Conservation (phyloP, 2,888 invertebrate species). For the Nebria salina region DNA sequence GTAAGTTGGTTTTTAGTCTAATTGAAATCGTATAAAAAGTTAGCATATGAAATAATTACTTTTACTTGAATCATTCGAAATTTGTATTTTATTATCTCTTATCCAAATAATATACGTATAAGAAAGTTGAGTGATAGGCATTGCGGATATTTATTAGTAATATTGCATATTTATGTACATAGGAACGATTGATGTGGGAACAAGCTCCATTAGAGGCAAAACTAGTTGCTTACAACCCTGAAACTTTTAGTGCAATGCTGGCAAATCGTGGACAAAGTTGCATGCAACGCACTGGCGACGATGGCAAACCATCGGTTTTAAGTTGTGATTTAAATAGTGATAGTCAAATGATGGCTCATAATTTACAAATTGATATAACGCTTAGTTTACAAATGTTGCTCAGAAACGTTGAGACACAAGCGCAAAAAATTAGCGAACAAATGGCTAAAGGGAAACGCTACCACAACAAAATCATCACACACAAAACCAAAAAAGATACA, state of each 20-base stretch:
- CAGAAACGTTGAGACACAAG: slow-evolving; percentile 65
- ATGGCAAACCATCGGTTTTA: slow-evolving; percentile 54
- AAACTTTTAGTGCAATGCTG: slow-evolving; percentile 55
- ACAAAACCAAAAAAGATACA: slow-evolving; percentile 31
- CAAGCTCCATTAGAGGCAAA: slow-evolving; percentile 64
- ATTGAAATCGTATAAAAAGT: too few species aligned
- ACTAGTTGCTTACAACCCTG: slow-evolving; percentile 57
- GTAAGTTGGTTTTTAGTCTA: too few species aligned
- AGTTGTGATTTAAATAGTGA: slow-evolving; percentile 60
- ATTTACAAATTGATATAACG: slow-evolving; percentile 61
- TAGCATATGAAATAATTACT: too few species aligned
- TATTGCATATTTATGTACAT: not conserved
- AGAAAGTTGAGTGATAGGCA: too few species aligned
- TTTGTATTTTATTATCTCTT: too few species aligned
- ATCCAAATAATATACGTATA: too few species aligned
- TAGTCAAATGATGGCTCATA: slow-evolving; percentile 59
- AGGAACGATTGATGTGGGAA: slow-evolving; percentile 66
- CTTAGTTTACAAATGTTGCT: slow-evolving; percentile 63
- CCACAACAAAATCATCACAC: slow-evolving; percentile 34
- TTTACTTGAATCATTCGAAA: too few species aligned
- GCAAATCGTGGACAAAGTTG: slow-evolving; percentile 60
- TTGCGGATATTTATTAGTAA: not conserved
- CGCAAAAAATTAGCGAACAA: slow-evolving; percentile 63
- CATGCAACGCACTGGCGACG: slow-evolving; percentile 58
- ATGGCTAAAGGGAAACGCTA: slow-evolving; percentile 55